These are phyloP conservation scores for Zelleria hepariella DNA, from an alignment of 2,888 invertebrate genomes.

Conservation along the genomic window DNA sequence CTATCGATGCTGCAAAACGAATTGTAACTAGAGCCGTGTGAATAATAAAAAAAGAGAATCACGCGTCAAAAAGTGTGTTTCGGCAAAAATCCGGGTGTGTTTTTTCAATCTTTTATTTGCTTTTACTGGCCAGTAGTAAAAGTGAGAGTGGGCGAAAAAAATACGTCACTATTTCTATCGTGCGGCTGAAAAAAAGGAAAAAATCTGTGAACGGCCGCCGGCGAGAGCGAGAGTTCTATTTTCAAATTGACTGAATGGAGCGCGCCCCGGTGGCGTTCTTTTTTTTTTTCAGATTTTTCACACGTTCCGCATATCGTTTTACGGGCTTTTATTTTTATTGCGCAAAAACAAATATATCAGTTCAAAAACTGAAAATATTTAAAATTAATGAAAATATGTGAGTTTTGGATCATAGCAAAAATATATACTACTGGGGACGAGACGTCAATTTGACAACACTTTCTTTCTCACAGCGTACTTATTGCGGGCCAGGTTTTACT, in stretches of 20 bases:
- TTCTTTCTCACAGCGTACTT: too few species aligned
- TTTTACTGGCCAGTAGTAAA: constrained; percentile 59
- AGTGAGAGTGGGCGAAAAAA: constrained; percentile 54
- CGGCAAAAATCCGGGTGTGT: constrained; percentile 45
- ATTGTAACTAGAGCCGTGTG: not conserved
- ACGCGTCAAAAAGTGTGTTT: constrained; percentile 26
- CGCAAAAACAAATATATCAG: too few species aligned
- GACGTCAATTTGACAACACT: too few species aligned
- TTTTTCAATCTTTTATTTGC: constrained; percentile 64
- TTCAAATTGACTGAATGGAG: constrained; percentile 50
- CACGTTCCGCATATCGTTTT: not conserved
- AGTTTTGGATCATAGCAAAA: too few species aligned
- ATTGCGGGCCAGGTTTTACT: too few species aligned
- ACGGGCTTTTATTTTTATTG: not conserved
- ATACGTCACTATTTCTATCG: constrained; percentile 68
- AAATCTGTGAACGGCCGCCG: constrained; percentile 36
- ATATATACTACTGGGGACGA: too few species aligned
- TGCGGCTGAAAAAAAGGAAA: constrained; percentile 44
- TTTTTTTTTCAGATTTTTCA: not conserved
- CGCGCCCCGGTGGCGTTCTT: constrained; percentile 10
- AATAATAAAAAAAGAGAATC: constrained; percentile 32
- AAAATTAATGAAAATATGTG: too few species aligned
- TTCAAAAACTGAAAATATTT: too few species aligned
- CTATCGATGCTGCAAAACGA: not conserved
- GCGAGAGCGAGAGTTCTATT: constrained; percentile 63